phyloP scores from a whole-genome alignment of 1,140 invertebrate genomes.

The Neotoxoptera formosana region DNA sequence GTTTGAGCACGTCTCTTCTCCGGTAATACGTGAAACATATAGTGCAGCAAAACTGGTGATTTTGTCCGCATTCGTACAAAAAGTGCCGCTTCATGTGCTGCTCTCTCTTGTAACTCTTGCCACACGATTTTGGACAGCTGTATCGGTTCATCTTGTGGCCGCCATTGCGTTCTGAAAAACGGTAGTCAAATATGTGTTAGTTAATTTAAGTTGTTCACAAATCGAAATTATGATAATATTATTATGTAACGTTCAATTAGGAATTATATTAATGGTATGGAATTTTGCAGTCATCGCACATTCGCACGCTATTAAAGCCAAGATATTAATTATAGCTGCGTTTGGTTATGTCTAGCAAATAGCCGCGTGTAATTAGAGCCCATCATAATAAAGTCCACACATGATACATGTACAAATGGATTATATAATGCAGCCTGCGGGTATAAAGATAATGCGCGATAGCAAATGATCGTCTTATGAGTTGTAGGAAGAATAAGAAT shows the following conservation, averaged over 20 bases:
- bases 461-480: background rate
- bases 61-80: conserved; percentile 63
- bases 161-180: background rate
- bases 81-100: conserved; percentile 60
- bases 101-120: conserved; percentile 59
- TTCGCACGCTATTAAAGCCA: background rate
- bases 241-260: background rate
- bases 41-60: conserved; percentile 65
- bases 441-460: background rate
- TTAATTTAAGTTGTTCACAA: background rate
- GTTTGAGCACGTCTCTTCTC: conserved; percentile 23
- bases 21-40: conserved; percentile 64
- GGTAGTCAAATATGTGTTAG: background rate
- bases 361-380: background rate
- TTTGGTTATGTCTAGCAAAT: background rate
- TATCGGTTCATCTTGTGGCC: background rate
- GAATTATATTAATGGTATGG: background rate
- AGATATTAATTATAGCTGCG: background rate
- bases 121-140: conserved; percentile 58
- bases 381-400: background rate
- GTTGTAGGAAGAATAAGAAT: background rate
- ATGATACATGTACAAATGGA: background rate
- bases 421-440: background rate
- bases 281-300: background rate
- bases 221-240: background rate